Conservation (phyloP, 2,888 invertebrate species). For the Aspidiotus destructor region DNA sequence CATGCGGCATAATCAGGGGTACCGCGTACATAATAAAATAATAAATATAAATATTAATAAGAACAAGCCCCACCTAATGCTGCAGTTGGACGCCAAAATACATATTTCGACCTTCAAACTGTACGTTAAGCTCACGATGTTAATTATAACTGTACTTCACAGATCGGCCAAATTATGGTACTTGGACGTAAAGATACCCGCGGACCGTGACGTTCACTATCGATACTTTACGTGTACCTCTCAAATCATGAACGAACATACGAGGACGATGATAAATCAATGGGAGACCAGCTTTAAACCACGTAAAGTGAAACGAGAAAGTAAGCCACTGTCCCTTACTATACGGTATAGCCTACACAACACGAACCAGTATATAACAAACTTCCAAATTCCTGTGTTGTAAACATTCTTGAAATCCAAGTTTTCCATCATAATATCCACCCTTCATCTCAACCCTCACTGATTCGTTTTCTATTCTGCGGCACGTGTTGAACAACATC, state of each 20-base stretch:
- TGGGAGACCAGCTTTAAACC: constrained; percentile 74
- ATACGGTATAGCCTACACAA: no score
- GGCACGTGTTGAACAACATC: no score
- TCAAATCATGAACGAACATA: not conserved
- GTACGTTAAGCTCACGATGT: no score
- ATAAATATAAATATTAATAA: no score
- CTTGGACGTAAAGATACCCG: constrained; percentile 54
- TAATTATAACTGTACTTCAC: no score
- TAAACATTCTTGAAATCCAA: no score
- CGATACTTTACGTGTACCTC: constrained; percentile 52
- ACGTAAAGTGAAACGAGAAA: constrained; percentile 46
- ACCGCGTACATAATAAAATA: not conserved
- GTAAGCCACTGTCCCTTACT: constrained; percentile 41
- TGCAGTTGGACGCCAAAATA: constrained; percentile 8
- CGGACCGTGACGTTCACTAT: constrained; percentile 57
- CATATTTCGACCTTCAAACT: constrained; percentile 35
- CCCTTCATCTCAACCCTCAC: no score
- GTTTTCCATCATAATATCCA: no score
- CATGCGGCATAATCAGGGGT: no score
- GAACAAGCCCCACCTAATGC: not conserved
- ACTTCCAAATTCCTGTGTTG: no score
- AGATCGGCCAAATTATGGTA: constrained; percentile 51
- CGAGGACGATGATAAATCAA: constrained; percentile 31
- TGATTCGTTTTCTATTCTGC: no score
- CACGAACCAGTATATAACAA: no score